Conservation (phyloP, 2,797 vertebrate species). For the Pseudochirops corinnae region DNA sequence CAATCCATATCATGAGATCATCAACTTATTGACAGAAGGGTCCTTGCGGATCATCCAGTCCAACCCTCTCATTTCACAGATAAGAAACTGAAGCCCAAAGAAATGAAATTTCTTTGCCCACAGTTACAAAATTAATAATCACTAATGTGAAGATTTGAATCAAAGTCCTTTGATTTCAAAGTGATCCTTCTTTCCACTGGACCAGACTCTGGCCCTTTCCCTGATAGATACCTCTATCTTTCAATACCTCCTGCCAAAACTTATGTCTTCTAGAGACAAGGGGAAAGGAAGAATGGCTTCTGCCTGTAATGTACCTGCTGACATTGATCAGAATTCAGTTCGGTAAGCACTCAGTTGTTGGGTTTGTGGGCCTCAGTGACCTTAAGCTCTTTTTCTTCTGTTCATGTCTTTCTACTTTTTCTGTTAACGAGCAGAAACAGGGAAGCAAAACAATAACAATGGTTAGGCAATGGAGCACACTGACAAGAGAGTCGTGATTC, state of each 20-base stretch:
- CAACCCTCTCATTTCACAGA: neutral
- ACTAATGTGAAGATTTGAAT: neutral
- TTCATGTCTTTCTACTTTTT: neutral
- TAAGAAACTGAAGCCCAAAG: neutral
- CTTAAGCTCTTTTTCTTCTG: neutral
- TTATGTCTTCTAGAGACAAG: neutral
- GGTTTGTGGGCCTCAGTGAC: neutral
- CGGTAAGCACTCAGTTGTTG: neutral
- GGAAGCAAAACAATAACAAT: neutral
- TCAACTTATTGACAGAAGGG: neutral
- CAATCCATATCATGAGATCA: neutral
- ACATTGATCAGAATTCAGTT: neutral
- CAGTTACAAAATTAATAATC: neutral
- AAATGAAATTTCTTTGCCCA: neutral
- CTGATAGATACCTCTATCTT: neutral
- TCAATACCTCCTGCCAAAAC: neutral
- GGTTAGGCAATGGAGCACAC: neutral
- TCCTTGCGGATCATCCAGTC: neutral
- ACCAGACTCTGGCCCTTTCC: neutral
- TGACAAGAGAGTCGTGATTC: neutral
- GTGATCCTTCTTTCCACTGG: neutral
- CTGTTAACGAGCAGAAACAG: neutral
- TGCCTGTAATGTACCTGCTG: neutral
- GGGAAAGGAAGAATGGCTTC: neutral
- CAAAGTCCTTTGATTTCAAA: neutral